These are phyloP conservation scores for Dendronephthya gigantea DNA, from an alignment of 64 coral and sea anemone species.

Conservation along the genomic window DNA sequence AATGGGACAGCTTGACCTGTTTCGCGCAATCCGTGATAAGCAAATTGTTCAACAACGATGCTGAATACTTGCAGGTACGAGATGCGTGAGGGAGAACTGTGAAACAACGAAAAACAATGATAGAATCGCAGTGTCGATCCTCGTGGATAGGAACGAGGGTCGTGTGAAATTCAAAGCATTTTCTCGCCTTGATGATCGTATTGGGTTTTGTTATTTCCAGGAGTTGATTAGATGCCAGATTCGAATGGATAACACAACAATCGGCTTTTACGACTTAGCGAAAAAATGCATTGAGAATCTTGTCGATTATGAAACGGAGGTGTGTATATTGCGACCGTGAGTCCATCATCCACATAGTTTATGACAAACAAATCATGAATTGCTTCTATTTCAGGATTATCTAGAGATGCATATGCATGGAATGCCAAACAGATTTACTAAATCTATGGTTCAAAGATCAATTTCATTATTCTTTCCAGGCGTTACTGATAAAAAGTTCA, in stretches of 20 bases:
- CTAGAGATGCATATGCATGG: no score
- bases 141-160: neutral
- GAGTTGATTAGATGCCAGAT: neutral
- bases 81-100: neutral
- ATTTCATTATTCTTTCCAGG: neutral
- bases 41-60: neutral
- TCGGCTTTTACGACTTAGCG: neutral
- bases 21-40: neutral
- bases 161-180: neutral
- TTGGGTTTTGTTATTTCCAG: neutral
- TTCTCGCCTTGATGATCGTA: neutral
- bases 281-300: neutral
- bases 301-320: neutral
- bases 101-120: no score
- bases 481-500: neutral
- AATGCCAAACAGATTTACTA: no score
- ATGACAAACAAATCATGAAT: no score
- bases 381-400: no score
- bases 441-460: no score
- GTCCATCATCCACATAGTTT: no score
- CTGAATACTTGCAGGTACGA: neutral
- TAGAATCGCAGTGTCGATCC: no score
- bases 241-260: neutral
- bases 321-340: neutral
- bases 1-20: neutral